Evolutionary conservation across 2,113 vertebrate genomes (phyloP), one percentile per base, ranked within the genome.

Genomic region (Apaloderma vittatum): DNA sequence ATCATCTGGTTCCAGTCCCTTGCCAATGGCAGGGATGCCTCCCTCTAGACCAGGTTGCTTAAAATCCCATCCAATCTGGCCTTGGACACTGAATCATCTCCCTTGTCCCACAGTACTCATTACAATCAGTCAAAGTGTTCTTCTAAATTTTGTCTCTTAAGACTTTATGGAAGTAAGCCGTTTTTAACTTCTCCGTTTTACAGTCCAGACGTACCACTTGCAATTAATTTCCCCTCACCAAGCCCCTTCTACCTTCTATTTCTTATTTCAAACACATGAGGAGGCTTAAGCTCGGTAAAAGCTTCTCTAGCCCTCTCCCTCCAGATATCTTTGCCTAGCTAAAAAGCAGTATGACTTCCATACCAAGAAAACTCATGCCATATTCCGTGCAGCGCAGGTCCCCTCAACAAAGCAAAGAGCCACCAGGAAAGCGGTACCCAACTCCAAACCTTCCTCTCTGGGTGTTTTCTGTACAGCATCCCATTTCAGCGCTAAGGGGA

Each of bases 341-440:
- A 43, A 62, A 51, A 67, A 11, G 17, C 21, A 66, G 17, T 4
- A n/a, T 3, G 12, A 37, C 7, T 27, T 27, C 22, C 49, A 15
- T 19, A 32, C 20, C 68, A 52, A 36, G 65, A 26, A 37, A 17
- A 27, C 8, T 12, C 17, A 15, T 32, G 51, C 19, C 34, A 9
- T 4, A 12, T 24, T 65, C 30, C 3, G 30, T 1, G 2, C n/a
- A 27, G 26, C 0, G 1, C 12, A 73, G 7, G 19, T 29, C 36
- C 77, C n/a, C 37, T 23, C 7, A 61, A 11, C 0, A 1, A 65
- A 66, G 34, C 22, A 21, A 32, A 8, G 12, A 45, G 12, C 16
- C 26, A 30, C 12, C 19, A 23, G n/a, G 5, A 8, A 43, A 49
- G 46, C 0, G 6, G 5, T 21, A 43, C 12, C 63, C 46, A 72